Base-by-base conservation (phyloP, 2,797 vertebrate species). In the Coendou prehensilis region DNA sequence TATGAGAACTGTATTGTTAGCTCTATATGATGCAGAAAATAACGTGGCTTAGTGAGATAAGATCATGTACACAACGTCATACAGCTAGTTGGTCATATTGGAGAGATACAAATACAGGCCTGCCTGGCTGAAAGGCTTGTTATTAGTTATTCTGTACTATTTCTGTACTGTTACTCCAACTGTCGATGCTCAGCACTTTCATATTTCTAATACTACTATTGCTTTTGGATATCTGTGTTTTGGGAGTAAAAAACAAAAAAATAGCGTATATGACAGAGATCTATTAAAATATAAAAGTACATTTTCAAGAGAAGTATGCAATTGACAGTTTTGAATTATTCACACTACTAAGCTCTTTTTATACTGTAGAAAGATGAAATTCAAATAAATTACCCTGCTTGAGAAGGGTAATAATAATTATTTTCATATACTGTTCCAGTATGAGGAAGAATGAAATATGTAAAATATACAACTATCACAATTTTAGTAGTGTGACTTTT, bases 401-500 rank as follows among this genome's bases (percentile, higher is more conserved):
- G 52, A 85, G 78, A 82, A 61, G 67, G 8, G 20, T 59, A 9
- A 17, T 33, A 88, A 28, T 76, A 52, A 45, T 54, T 73, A 64
- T 45, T 96, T 91, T 96, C 23, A 57, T 78, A 37, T 76, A 37
- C 14, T 47, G 2, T 87, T 37, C 17, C 28, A 88, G 28, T 88
- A 7, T 87, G 84, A 79, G 61, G n/a, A 45, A 83, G 69, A 87
- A 47, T 78, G 10, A 79, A 76, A 61, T 80, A n/a, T 75, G 30
- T 86, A 86, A 89, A 73, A 91, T 86, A 75, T 37, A 15, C 7
- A 79, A 9, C 15, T 33, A 33, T 87, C 15, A 73, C n/a, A 83
- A 47, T 83, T 88, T 94, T 15, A 78, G 47, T 73, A 79, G 64
- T 81, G 82, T 61, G 52, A 87, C 20, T 93, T 93, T 95, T 18